phyloP scores from a whole-genome alignment of 2,888 invertebrate genomes.

The Parnassius smintheus region DNA sequence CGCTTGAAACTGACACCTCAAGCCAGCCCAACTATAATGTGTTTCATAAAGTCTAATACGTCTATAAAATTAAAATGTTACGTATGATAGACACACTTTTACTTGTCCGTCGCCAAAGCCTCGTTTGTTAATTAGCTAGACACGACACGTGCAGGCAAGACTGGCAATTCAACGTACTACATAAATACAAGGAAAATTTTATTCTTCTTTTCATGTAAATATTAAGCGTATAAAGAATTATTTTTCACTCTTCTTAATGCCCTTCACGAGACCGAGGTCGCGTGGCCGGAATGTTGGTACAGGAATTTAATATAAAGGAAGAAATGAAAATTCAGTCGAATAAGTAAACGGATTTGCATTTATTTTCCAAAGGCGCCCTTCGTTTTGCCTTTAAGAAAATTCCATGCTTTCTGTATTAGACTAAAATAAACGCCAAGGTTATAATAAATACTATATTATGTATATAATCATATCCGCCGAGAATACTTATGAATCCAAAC shows the following conservation, averaged over 20 bases:
- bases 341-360: slow-evolving; percentile 20
- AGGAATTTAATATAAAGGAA: slow-evolving; percentile 25
- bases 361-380: slow-evolving; percentile 7
- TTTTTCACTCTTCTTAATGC: background rate
- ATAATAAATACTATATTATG: background rate
- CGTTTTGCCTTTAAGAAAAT: slow-evolving; percentile 8
- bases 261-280: slow-evolving; percentile 1
- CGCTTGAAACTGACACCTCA: too few relatives aligned
- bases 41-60: too few relatives aligned
- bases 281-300: slow-evolving; percentile 15
- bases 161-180: too few relatives aligned
- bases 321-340: slow-evolving; percentile 22
- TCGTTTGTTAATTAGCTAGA: too few relatives aligned
- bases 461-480: background rate
- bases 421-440: background rate
- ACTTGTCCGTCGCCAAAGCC: too few relatives aligned
- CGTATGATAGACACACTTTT: too few relatives aligned
- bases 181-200: too few relatives aligned
- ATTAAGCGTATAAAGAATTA: slow-evolving; percentile 4
- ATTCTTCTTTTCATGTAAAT: background rate
- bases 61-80: too few relatives aligned
- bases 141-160: too few relatives aligned
- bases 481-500: too few relatives aligned
- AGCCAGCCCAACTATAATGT: too few relatives aligned
- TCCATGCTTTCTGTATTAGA: slow-evolving; percentile 5